Percentiles rank a stretch among this genome's conserved stretches.
phyloP scores from a whole-genome alignment of 2,113 vertebrate genomes.

The Ictalurus furcatus region DNA sequence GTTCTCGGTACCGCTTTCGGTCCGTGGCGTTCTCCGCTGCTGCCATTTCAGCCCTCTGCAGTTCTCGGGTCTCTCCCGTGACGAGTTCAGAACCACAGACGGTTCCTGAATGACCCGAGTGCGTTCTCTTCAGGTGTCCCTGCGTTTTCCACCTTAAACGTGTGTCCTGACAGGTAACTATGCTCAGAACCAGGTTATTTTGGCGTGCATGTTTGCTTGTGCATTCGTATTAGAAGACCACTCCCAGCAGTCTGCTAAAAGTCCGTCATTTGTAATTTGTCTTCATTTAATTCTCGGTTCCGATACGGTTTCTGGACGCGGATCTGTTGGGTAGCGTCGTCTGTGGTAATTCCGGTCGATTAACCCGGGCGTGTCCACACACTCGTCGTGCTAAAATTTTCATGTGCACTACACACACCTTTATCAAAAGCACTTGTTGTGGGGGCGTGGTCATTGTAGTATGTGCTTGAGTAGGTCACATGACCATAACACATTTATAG shows the following conservation, averaged over 20 bases:
- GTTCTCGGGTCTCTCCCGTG: background rate
- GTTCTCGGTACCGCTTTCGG: background rate
- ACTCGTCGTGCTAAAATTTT: background rate
- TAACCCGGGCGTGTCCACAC: background rate
- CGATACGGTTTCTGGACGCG: background rate
- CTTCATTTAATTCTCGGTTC: too few species aligned
- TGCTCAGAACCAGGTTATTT: background rate
- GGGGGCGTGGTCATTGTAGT: background rate
- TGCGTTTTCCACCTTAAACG: background rate
- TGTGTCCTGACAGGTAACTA: background rate
- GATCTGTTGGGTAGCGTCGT: background rate
- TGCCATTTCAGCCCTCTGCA: background rate
- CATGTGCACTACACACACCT: background rate
- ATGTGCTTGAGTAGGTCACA: background rate
- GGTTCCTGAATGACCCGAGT: background rate
- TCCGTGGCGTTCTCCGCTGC: background rate
- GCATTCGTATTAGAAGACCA: background rate
- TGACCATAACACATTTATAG: background rate
- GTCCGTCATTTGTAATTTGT: background rate
- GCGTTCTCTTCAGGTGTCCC: background rate
- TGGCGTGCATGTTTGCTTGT: background rate
- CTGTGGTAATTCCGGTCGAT: background rate
- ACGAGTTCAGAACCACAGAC: background rate
- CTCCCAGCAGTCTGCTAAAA: background rate
- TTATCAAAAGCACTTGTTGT: background rate